Base-by-base conservation (phyloP, 2,888 invertebrate genomes). In the Tinea pellionella region DNA sequence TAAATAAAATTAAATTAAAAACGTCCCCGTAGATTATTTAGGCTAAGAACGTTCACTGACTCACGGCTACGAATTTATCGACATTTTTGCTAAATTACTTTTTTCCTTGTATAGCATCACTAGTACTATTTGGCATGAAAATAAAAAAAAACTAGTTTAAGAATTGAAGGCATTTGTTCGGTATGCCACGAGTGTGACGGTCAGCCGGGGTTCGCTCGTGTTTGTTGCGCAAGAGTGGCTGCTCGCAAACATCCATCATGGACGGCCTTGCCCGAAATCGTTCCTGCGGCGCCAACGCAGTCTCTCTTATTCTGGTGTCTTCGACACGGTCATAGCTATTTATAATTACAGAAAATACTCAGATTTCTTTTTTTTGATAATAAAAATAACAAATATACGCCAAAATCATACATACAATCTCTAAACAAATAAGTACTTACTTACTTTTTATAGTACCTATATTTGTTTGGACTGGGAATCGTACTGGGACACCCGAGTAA, bases 181-280 rank as follows among this genome's bases (percentile, higher is more conserved):
- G 47, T 47, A 47, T 47, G 47, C 47, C 47, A 47, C 47, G 13
- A 47, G 32, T 29, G 57, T 30, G 29, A 32, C 57, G 32, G 57
- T 16, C 32, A 57, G 62, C 63, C 65, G 37, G 37, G 37, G 37
- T 37, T 37, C 37, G 37, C 37, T 37, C 37, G 37, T 67, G 47
- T 13, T 15, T 12, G 42, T 84, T 83, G 74, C 80, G 80, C 77
- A 84, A 83, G 69, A 70, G 64, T 62, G 69, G 66, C 66, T 41
- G 47, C 11, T 4, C 57, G 57, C 47, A 47, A 55, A 74, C 78
- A 77, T 78, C 74, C 76, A 79, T 79, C 78, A 76, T 71, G 64
- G 64, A 62, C 66, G 79, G 72, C 84, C 85, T 84, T 83, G 84
- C 82, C 79, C 84, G 79, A 78, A 78, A 82, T 84, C 77, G 75